Conservation (phyloP, 1,140 invertebrate species). For the Bombus cullumanus region DNA sequence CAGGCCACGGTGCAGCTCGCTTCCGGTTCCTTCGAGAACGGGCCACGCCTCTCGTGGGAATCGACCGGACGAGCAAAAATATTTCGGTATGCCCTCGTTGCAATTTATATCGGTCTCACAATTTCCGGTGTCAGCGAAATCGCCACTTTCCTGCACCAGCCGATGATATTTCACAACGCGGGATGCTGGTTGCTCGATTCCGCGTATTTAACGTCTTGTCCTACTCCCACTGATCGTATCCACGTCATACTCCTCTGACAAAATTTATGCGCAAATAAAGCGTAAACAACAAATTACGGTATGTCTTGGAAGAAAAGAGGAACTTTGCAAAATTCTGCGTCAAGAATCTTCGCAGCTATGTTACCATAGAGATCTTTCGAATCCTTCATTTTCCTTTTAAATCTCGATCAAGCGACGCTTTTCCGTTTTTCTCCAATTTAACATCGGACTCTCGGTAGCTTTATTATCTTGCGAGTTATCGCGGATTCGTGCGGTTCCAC, state of each 20-base stretch:
- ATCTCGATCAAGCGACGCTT: too few relatives aligned
- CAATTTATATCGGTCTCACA: slow-evolving; percentile 73
- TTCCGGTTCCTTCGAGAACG: slow-evolving; percentile 48
- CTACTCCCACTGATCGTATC: too few relatives aligned
- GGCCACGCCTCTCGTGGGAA: slow-evolving; percentile 41
- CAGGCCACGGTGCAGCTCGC: not conserved
- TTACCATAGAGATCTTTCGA: slow-evolving; percentile 4
- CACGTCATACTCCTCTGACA: not conserved
- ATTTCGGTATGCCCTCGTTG: slow-evolving; percentile 45
- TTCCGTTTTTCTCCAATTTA: not conserved
- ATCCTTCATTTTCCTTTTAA: not conserved
- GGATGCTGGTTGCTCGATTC: slow-evolving; percentile 57
- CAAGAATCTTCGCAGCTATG: not conserved
- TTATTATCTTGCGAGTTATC: not conserved
- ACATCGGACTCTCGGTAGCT: not conserved
- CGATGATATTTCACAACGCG: slow-evolving; percentile 62
- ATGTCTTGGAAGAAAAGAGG: not conserved
- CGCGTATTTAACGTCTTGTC: not conserved
- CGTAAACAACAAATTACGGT: not conserved
- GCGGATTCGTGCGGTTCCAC: not conserved
- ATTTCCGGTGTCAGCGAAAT: slow-evolving; percentile 73
- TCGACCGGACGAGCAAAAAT: slow-evolving; percentile 42
- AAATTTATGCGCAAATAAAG: not conserved
- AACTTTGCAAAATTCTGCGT: too few relatives aligned
- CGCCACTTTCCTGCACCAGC: slow-evolving; percentile 67